Base-by-base conservation (phyloP, 2,113 vertebrate species). In the Mormyrus iriodes region DNA sequence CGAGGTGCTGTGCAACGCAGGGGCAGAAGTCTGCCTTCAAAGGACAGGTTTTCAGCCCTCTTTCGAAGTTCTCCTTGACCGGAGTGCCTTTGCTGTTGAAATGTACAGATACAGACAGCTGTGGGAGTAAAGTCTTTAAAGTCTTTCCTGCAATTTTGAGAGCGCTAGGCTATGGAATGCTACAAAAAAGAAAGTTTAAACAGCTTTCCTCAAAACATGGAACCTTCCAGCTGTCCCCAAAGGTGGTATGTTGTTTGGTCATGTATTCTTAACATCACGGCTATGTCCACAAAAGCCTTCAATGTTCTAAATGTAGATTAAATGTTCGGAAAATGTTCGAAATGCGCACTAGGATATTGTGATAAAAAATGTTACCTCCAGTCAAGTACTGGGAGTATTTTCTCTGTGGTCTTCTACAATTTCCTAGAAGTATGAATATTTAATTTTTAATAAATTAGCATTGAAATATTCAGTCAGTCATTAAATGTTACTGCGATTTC, bases 1-100 rank as follows among this genome's bases (percentile, higher is more conserved):
- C 7, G 31, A 69, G 48, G 84, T 58, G 52, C 52, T 53, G 88
- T 52, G 83, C 86, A 61, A 39, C 87, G 17, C 4, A n/a, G n/a
- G 17, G 53, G 49, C 89, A 88, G 79, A 90, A 51, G 79, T 46
- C 42, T 35, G 27, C 46, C 51, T 85, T n/a, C 48, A 48, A 87
- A 55, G 48, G 85, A 27, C 42, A 35, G 86, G 73, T 35, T 55
- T 61, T 31, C 49, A 8, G 24, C 82, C 46, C 85, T n/a, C 65
- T 87, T 69, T 69, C 13, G 42, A 49, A 69, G 44, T 21, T 44
- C 24, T 35, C 4, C 42, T 52, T 49, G 83, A 89, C 88, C 27
- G 6, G 58, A 27, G 46, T 27, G 83, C n/a, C 27, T 39, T 46
- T 42, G 83, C 82, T 48, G 52, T 86, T 49, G 53, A 89, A 85